Evolutionary conservation across 1,140 invertebrate species (phyloP).

Genomic region (Nephila pilipes): DNA sequence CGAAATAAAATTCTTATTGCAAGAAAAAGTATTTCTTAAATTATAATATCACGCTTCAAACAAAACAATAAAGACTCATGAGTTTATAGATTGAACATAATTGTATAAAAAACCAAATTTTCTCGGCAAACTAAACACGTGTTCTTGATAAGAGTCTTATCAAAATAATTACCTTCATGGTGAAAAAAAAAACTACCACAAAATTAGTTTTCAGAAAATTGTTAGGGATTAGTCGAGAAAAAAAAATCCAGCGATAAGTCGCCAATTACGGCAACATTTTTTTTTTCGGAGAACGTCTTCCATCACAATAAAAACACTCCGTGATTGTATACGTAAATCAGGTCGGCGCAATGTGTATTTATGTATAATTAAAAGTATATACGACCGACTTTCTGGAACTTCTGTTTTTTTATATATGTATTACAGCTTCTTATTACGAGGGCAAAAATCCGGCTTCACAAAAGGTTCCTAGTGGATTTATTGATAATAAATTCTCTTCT

Average conservation of each 20-base stretch:
- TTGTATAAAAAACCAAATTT: too few species aligned
- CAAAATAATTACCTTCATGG: neutral
- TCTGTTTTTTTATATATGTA: slow-evolving; percentile 42
- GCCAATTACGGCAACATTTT: slow-evolving; percentile 15
- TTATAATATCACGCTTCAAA: too few species aligned
- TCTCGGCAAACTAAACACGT: too few species aligned
- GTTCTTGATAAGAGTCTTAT: too few species aligned
- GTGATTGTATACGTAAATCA: slow-evolving; percentile 76
- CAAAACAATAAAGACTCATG: too few species aligned
- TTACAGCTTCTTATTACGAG: slow-evolving; percentile 65
- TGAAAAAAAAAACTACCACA: neutral
- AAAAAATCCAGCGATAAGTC: slow-evolving; percentile 46
- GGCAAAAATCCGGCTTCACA: slow-evolving; percentile 71
- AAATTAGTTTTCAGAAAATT: neutral
- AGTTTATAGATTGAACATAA: too few species aligned
- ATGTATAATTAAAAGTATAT: slow-evolving; percentile 77
- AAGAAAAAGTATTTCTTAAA: too few species aligned
- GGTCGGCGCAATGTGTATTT: slow-evolving; percentile 74
- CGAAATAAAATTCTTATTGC: too few species aligned
- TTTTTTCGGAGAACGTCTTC: neutral
- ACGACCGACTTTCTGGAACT: slow-evolving; percentile 72
- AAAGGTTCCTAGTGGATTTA: slow-evolving; percentile 69
- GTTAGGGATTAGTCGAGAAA: neutral
- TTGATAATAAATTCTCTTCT: slow-evolving; percentile 74
- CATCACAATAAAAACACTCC: slow-evolving; percentile 67